These are phyloP conservation scores for Pipistrellus kuhlii DNA, from an alignment of 2,797 vertebrate species.

Conservation along the genomic window DNA sequence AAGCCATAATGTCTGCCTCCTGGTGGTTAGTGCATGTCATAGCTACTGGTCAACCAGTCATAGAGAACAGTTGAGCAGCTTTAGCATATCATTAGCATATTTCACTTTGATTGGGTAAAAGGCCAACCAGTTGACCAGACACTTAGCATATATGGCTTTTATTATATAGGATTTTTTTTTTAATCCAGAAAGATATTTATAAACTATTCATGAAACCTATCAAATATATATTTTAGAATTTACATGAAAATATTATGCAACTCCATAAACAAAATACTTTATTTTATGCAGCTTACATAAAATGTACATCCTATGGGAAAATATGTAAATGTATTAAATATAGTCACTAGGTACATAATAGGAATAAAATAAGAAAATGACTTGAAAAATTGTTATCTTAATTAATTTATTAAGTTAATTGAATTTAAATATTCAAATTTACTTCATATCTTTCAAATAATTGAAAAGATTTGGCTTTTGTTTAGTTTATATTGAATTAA, in stretches of 20 bases:
- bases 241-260: background rate
- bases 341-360: background rate
- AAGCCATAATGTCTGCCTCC: too few relatives aligned
- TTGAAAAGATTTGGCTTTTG: background rate
- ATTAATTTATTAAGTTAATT: conserved; percentile 11
- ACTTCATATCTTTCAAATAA: background rate
- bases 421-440: background rate
- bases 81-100: too few relatives aligned
- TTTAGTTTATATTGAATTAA: background rate
- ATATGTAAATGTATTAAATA: background rate
- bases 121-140: too few relatives aligned
- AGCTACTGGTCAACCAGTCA: too few relatives aligned
- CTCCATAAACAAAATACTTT: background rate
- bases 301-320: background rate
- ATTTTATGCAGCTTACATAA: background rate
- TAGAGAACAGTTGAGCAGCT: too few relatives aligned
- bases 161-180: background rate
- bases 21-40: too few relatives aligned
- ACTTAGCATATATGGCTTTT: too few relatives aligned
- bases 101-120: too few relatives aligned
- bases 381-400: background rate
- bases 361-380: conserved; percentile 21
- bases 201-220: background rate
- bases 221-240: conserved; percentile 9
- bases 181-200: background rate